Evolutionary conservation across 2,797 vertebrate species (phyloP), one percentile per base, ranked within the genome.

Genomic region (Cuniculus paca): DNA sequence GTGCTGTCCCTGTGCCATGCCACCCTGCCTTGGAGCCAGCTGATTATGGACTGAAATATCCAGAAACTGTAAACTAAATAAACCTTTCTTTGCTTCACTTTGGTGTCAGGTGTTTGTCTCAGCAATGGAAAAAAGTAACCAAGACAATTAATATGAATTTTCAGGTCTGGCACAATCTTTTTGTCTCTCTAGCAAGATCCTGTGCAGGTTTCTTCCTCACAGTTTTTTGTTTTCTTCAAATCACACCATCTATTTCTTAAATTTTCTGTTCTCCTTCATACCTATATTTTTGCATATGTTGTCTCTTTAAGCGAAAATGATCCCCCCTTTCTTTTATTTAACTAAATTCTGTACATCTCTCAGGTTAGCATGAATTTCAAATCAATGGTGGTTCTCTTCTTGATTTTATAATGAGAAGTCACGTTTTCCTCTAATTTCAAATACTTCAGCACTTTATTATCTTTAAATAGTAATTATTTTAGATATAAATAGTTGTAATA

Each of bases 81-180:
- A n/a, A n/a, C n/a, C n/a, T n/a, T n/a, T n/a, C n/a, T n/a, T n/a
- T n/a, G n/a, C n/a, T n/a, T n/a, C n/a, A n/a, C n/a, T n/a, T n/a
- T n/a, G n/a, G n/a, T n/a, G n/a, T n/a, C n/a, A n/a, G n/a, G n/a
- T n/a, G n/a, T n/a, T n/a, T n/a, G n/a, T n/a, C n/a, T n/a, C n/a
- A n/a, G n/a, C n/a, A n/a, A n/a, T n/a, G n/a, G n/a, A n/a, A n/a
- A n/a, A n/a, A n/a, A n/a, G n/a, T n/a, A n/a, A n/a, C n/a, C n/a
- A n/a, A n/a, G n/a, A n/a, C n/a, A n/a, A n/a, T n/a, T n/a, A 39
- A 31, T 1, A 45, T 45, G 24, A 65, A 4, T 22, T 54, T 48
- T 10, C 12, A 84, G 14, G 31, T 2, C 6, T 1, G 19, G 1
- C 12, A 10, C 9, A 6, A 31, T 28, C 11, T 36, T 22, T 8